phyloP scores from a whole-genome alignment of 2,888 invertebrate species.

The Caenorhabditis sp. region DNA sequence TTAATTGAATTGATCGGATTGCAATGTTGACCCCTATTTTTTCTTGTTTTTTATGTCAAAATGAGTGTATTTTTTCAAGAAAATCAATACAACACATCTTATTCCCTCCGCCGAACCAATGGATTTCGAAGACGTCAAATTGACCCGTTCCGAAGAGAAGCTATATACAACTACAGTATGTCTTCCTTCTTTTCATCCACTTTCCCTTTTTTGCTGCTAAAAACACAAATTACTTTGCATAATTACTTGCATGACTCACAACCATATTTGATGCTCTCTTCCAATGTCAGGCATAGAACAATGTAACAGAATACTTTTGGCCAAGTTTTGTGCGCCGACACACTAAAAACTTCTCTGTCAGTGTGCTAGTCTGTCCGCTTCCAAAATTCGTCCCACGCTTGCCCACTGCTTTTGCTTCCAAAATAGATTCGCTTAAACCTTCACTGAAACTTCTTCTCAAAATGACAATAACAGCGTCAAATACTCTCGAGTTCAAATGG shows the following conservation, averaged over 20 bases:
- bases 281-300: slow-evolving; percentile 11
- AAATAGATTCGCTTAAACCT: slow-evolving; percentile 51
- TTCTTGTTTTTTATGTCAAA: no score
- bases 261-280: slow-evolving; percentile 18
- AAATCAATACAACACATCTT: slow-evolving; percentile 19
- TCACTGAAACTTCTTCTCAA: slow-evolving; percentile 36
- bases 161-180: slow-evolving; percentile 36
- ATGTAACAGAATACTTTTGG: slow-evolving; percentile 56
- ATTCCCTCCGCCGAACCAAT: slow-evolving; percentile 34
- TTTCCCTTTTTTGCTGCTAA: neutral
- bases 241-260: slow-evolving; percentile 38
- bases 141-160: slow-evolving; percentile 30
- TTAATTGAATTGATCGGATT: slow-evolving; percentile 28
- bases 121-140: slow-evolving; percentile 48
- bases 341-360: slow-evolving; percentile 48
- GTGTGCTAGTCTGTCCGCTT: slow-evolving; percentile 8
- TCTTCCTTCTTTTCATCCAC: neutral
- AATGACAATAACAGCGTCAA: slow-evolving; percentile 65
- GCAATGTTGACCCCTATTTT: no score
- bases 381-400: slow-evolving; percentile 23
- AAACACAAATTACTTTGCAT: slow-evolving; percentile 47
- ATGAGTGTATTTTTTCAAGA: neutral
- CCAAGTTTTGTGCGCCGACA: slow-evolving; percentile 13
- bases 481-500: slow-evolving; percentile 65
- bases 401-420: slow-evolving; percentile 18